Conservation (phyloP, 1,140 invertebrate genomes). For the Neelides sp. region DNA sequence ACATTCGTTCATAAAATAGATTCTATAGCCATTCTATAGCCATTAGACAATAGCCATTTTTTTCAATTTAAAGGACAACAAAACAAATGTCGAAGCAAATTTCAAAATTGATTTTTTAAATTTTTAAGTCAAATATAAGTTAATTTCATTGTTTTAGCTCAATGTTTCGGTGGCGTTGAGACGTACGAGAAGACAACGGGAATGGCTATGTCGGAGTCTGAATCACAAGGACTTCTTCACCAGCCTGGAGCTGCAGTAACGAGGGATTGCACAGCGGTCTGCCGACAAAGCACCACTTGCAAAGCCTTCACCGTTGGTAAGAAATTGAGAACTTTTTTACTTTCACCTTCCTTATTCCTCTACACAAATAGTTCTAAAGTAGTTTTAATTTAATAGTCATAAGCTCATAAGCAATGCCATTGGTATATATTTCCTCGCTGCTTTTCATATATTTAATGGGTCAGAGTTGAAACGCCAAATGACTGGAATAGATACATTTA, state of each 20-base stretch:
- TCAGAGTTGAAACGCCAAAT: too few species aligned
- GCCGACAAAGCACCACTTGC: slow-evolving; percentile 38
- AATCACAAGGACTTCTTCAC: slow-evolving; percentile 35
- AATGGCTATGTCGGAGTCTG: slow-evolving; percentile 33
- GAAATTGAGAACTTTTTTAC: neutral
- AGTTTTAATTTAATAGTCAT: slow-evolving; percentile 2
- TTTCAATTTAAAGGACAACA: neutral
- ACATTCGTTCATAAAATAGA: too few species aligned
- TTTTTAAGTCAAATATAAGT: too few species aligned
- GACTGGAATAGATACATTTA: too few species aligned
- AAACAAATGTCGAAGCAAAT: neutral
- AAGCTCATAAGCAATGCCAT: too few species aligned
- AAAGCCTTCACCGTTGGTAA: slow-evolving; percentile 37
- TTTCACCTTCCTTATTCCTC: neutral
- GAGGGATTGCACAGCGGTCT: slow-evolving; percentile 39
- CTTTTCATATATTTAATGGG: too few species aligned
- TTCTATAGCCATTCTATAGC: too few species aligned
- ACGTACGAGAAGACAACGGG: slow-evolving; percentile 40
- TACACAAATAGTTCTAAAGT: neutral
- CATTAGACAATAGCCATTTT: too few species aligned
- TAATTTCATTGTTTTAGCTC: slow-evolving; percentile 31
- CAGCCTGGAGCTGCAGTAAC: slow-evolving; percentile 39
- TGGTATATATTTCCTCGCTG: too few species aligned
- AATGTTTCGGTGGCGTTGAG: slow-evolving; percentile 42
- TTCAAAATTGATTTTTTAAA: neutral